Conservation (phyloP, 2,797 vertebrate species). For the Lagorchestes hirsutus region DNA sequence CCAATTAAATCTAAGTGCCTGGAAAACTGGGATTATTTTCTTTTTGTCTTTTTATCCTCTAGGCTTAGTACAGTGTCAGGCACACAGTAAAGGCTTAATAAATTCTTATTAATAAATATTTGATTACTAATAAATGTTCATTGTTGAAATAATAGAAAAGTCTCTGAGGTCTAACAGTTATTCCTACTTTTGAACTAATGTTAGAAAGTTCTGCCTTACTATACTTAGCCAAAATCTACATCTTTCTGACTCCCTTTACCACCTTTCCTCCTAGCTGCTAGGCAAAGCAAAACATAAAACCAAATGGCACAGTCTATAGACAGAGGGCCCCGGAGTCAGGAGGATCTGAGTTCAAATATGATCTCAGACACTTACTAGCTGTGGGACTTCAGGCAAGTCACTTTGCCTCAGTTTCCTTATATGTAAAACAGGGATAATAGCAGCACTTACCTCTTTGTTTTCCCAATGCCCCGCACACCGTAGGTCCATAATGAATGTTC, state of each 20-base stretch:
- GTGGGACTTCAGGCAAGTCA: background rate
- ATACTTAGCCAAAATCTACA: background rate
- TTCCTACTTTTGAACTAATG: background rate
- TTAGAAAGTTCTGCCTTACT: background rate
- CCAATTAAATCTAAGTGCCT: background rate
- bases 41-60: background rate
- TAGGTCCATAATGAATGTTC: background rate
- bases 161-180: background rate
- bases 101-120: background rate
- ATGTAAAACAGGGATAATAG: background rate
- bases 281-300: background rate
- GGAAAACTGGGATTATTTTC: background rate
- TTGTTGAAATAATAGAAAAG: background rate
- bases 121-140: background rate
- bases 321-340: background rate
- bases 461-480: background rate
- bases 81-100: background rate
- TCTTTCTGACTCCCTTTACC: background rate
- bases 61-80: background rate
- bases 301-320: background rate
- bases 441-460: background rate
- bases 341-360: background rate
- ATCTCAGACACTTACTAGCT: background rate
- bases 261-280: background rate
- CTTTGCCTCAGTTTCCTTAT: background rate